Evolutionary conservation across 2,797 vertebrate genomes (phyloP).

Genomic region (Pterois miles): DNA sequence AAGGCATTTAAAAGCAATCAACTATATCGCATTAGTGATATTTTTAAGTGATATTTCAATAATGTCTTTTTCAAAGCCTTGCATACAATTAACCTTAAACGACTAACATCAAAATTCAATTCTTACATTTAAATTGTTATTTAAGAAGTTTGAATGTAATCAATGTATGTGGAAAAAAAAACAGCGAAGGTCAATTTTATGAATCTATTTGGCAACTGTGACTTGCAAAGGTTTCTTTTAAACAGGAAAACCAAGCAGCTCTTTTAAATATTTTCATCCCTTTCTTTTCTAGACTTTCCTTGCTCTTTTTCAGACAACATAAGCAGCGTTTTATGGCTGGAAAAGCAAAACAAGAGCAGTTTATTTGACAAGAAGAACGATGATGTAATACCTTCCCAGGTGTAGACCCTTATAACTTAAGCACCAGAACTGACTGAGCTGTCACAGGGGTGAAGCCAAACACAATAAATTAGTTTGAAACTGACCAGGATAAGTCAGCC

Average conservation of each 20-base stretch:
- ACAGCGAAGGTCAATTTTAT: neutral
- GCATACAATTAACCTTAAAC: neutral
- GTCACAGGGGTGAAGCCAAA: constrained; percentile 19
- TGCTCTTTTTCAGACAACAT: neutral
- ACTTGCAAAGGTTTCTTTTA: neutral
- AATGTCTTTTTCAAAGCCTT: neutral
- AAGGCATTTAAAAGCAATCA: neutral
- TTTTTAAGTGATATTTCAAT: neutral
- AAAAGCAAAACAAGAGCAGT: constrained; percentile 3
- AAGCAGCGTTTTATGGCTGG: neutral
- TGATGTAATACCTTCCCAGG: constrained; percentile 19
- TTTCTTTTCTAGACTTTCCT: neutral
- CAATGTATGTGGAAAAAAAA: neutral
- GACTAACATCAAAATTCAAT: neutral
- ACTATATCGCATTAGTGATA: neutral
- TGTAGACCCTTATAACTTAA: constrained; percentile 17
- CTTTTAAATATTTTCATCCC: neutral
- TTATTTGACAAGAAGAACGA: constrained; percentile 24
- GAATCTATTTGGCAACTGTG: neutral
- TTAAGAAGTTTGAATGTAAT: neutral
- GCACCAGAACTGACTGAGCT: neutral
- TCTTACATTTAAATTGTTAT: neutral
- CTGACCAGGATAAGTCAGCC: neutral
- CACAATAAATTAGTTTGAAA: constrained; percentile 1
- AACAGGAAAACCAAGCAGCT: neutral